A percentile compares a stretch with the other conserved stretches of the same genome.
Conservation (phyloP, 2,113 vertebrate species). For the Axis porcinus region DNA sequence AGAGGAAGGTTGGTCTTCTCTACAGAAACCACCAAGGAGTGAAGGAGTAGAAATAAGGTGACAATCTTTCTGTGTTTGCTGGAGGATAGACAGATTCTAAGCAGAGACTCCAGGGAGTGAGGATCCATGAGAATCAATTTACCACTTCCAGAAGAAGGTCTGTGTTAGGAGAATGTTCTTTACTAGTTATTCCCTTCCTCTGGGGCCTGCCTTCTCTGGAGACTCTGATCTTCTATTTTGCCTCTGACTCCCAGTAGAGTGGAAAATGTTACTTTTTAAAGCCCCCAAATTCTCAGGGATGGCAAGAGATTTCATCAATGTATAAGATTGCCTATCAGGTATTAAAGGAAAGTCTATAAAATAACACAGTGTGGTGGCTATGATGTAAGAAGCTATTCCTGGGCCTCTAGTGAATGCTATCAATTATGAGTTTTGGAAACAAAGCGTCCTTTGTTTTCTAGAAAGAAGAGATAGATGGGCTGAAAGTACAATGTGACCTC, state of each 20-base stretch:
- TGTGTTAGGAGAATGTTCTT: neutral
- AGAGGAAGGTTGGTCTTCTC: neutral
- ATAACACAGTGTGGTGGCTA: neutral
- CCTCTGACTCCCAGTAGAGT: neutral
- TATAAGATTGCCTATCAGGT: neutral
- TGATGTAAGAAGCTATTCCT: neutral
- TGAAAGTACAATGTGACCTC: neutral
- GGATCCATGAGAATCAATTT: neutral
- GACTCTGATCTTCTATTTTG: neutral
- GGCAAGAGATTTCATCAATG: neutral
- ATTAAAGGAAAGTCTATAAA: neutral
- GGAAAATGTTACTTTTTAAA: neutral
- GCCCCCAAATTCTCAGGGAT: neutral
- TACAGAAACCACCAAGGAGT: neutral
- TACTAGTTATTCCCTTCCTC: neutral
- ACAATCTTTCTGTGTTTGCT: neutral
- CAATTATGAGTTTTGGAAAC: neutral
- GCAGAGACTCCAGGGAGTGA: neutral
- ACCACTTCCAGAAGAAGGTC: neutral
- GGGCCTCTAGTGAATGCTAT: neutral
- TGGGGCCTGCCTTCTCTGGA: neutral
- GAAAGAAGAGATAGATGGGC: neutral
- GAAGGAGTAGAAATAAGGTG: neutral
- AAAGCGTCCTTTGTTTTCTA: neutral
- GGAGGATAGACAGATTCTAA: neutral